A percentile compares a stretch with the other conserved stretches of the same genome.
These are phyloP conservation scores for Neuroscelio doddi DNA, from an alignment of 2,888 invertebrate species.

Conservation along the genomic window DNA sequence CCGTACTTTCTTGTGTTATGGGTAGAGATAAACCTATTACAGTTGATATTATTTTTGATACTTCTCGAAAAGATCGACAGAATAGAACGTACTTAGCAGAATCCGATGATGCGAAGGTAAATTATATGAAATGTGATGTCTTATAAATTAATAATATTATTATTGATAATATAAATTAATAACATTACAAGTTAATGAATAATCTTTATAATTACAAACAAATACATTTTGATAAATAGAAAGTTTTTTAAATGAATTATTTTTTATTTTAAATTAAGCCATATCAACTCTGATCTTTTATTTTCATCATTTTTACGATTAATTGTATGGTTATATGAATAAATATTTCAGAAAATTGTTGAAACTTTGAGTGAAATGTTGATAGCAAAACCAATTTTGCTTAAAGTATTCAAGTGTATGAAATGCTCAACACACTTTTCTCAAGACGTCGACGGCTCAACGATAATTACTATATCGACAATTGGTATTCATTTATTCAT, in stretches of 20 bases:
- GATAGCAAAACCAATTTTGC: conserved; percentile 71
- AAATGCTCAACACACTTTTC: conserved; percentile 78
- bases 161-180: background rate
- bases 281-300: too few species aligned
- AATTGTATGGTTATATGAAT: conserved; percentile 1
- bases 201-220: too few species aligned
- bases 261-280: background rate
- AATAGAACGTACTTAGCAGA: conserved; percentile 76
- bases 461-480: conserved; percentile 25
- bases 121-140: conserved; percentile 10
- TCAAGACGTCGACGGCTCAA: conserved; percentile 69
- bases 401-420: conserved; percentile 74
- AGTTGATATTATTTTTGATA: conserved; percentile 77
- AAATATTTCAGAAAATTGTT: conserved; percentile 71
- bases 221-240: too few species aligned
- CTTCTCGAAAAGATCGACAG: conserved; percentile 75
- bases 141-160: conserved; percentile 2
- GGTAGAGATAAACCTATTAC: conserved; percentile 71
- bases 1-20: conserved; percentile 65
- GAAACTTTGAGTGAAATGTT: conserved; percentile 72
- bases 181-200: too few species aligned
- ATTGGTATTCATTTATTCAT: conserved; percentile 43
- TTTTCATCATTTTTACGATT: too few species aligned
- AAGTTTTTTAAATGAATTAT: background rate
- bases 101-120: conserved; percentile 75